Percentiles rank a stretch among this genome's conserved stretches.
Conservation (phyloP, 1,140 invertebrate genomes). For the Drosophila fuyamai region DNA sequence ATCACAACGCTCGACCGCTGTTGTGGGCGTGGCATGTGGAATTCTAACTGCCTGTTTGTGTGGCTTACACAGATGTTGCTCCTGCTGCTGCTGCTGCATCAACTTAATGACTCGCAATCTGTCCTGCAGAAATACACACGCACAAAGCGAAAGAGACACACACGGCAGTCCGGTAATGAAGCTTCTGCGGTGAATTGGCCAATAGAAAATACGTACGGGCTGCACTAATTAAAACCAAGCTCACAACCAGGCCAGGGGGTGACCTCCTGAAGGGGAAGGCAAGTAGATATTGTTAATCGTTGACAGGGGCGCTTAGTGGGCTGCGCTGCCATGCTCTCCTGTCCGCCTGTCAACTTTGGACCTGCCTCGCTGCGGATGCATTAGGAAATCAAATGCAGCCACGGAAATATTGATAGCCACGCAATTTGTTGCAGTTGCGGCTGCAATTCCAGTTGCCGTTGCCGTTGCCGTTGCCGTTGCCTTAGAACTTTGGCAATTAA, state of each 20-base stretch:
- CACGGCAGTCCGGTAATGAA: conserved; percentile 56
- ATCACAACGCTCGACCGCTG: conserved; percentile 37
- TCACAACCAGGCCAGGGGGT: conserved; percentile 44
- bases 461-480: conserved; percentile 36
- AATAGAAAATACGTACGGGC: conserved; percentile 71
- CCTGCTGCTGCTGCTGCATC: conserved; percentile 37
- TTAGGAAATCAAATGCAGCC: conserved; percentile 77
- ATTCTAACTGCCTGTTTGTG: conserved; percentile 55
- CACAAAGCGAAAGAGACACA: conserved; percentile 33
- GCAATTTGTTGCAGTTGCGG: conserved; percentile 70
- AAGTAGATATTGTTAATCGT: conserved; percentile 64
- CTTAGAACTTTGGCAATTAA: conserved; percentile 62
- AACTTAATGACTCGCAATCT: conserved; percentile 77
- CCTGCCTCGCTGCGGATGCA: conserved; percentile 52
- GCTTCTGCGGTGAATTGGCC: conserved; percentile 80
- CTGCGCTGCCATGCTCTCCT: neutral
- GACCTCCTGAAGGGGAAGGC: conserved; percentile 18
- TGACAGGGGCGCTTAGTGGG: conserved; percentile 7
- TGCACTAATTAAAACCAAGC: conserved; percentile 83
- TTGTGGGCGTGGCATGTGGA: conserved; percentile 62
- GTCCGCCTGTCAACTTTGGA: conserved; percentile 50
- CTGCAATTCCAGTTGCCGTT: conserved; percentile 39
- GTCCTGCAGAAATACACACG: conserved; percentile 46
- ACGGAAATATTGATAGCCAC: conserved; percentile 65
- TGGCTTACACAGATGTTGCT: conserved; percentile 27